Evolutionary conservation across 2,888 invertebrate genomes (phyloP).

Genomic region (Masnerella sp.): DNA sequence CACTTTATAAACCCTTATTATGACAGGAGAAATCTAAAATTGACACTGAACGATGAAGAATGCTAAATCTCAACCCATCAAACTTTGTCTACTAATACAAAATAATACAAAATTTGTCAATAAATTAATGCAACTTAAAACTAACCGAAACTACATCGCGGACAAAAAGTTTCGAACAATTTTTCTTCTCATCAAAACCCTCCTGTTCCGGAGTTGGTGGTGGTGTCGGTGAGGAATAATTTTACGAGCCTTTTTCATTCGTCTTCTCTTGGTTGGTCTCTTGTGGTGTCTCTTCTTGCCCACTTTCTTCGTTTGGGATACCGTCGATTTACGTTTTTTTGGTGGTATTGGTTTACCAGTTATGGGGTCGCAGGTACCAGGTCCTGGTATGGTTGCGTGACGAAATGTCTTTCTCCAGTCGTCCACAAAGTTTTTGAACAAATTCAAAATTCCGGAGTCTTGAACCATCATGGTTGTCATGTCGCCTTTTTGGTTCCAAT

Average conservation of each 20-base stretch:
- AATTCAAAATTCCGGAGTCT: conserved; percentile 82
- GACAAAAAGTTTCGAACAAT: background rate
- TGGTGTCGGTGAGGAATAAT: background rate
- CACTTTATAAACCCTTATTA: too few relatives aligned
- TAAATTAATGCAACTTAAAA: conserved; percentile 1
- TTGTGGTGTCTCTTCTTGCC: conserved; percentile 57
- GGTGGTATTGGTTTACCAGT: too few relatives aligned
- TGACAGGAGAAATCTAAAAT: too few relatives aligned
- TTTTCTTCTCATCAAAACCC: too few relatives aligned
- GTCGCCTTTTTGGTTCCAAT: conserved; percentile 78
- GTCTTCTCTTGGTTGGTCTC: background rate
- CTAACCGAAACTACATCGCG: too few relatives aligned
- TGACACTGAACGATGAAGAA: background rate
- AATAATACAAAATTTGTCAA: conserved; percentile 2
- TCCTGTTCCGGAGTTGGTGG: background rate
- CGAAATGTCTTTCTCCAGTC: conserved; percentile 80
- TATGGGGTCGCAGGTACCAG: background rate
- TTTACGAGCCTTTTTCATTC: background rate
- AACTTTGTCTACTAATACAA: background rate
- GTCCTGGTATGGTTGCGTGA: conserved; percentile 71
- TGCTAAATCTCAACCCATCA: too few relatives aligned
- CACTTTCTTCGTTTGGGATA: background rate
- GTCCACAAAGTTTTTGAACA: conserved; percentile 81
- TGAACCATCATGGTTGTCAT: conserved; percentile 80
- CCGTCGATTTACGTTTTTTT: too few relatives aligned